Evolutionary conservation across 2,797 vertebrate species (phyloP).

Genomic region (Protonibea diacanthus): DNA sequence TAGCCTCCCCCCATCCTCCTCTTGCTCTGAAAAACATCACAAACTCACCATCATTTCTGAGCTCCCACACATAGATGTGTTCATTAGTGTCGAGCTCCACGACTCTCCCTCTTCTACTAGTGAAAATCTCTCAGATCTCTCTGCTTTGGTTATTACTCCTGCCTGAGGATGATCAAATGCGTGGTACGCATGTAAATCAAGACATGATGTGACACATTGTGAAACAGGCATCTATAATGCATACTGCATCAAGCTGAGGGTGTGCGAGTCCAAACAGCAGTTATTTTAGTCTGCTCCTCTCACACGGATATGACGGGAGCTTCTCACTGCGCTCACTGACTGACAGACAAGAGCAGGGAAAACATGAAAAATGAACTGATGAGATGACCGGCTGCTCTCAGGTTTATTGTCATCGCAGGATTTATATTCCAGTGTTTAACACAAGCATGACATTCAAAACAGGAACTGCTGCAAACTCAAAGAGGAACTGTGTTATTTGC

Average conservation of each 20-base stretch:
- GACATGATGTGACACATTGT: conserved; percentile 54
- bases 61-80: conserved; percentile 29
- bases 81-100: conserved; percentile 52
- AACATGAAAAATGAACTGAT: conserved; percentile 18
- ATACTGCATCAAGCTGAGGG: conserved; percentile 33
- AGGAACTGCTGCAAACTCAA: conserved; percentile 17
- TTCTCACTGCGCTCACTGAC: conserved; percentile 17
- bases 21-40: conserved; percentile 12
- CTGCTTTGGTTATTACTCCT: conserved; percentile 62
- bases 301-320: conserved; percentile 3
- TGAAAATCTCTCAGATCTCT: conserved; percentile 65
- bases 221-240: conserved; percentile 74
- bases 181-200: conserved; percentile 56
- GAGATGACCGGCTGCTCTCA: conserved; percentile 33
- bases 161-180: conserved; percentile 67
- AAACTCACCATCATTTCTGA: conserved; percentile 39
- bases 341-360: conserved; percentile 19
- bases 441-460: conserved; percentile 2
- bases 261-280: conserved; percentile 20
- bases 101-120: conserved; percentile 17
- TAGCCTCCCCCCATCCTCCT: neutral
- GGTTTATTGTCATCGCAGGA: conserved; percentile 13
- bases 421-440: conserved; percentile 10
- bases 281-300: conserved; percentile 28
- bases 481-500: neutral